These are phyloP conservation scores for Troilus luridus DNA, from an alignment of 2,888 invertebrate genomes.

Conservation along the genomic window DNA sequence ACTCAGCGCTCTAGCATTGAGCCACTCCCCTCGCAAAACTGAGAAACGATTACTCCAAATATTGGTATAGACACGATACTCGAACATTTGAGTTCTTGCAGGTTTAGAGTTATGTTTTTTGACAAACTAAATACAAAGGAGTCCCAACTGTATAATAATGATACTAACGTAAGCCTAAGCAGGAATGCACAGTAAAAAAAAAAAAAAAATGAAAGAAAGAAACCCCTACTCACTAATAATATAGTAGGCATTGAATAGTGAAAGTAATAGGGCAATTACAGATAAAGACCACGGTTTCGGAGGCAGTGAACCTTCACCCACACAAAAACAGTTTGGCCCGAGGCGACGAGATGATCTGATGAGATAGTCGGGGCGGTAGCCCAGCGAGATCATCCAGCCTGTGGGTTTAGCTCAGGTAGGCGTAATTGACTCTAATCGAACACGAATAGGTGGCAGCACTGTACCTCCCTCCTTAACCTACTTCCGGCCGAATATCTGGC, in stretches of 20 bases:
- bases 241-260: slow-evolving; percentile 26
- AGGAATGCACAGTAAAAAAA: neutral
- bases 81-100: neutral
- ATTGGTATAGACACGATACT: neutral
- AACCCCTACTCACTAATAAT: slow-evolving; percentile 29
- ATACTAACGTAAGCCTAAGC: neutral
- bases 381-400: neutral
- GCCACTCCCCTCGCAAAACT: too few relatives aligned
- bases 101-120: neutral
- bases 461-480: neutral
- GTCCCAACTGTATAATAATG: slow-evolving; percentile 5
- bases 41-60: neutral
- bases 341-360: slow-evolving; percentile 13
- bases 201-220: neutral
- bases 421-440: slow-evolving; percentile 44
- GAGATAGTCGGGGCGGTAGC: slow-evolving; percentile 18
- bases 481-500: neutral
- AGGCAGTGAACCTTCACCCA: slow-evolving; percentile 46
- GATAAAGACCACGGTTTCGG: slow-evolving; percentile 35
- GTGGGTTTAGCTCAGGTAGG: slow-evolving; percentile 15
- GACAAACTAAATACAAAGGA: too few relatives aligned
- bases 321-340: slow-evolving; percentile 38
- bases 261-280: slow-evolving; percentile 44
- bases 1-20: too few relatives aligned
- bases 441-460: slow-evolving; percentile 34